Percentiles rank a stretch among this genome's conserved stretches.
These are phyloP conservation scores for Mus musculus DNA, from an alignment of 2,113 vertebrate genomes.

Conservation along the genomic window DNA sequence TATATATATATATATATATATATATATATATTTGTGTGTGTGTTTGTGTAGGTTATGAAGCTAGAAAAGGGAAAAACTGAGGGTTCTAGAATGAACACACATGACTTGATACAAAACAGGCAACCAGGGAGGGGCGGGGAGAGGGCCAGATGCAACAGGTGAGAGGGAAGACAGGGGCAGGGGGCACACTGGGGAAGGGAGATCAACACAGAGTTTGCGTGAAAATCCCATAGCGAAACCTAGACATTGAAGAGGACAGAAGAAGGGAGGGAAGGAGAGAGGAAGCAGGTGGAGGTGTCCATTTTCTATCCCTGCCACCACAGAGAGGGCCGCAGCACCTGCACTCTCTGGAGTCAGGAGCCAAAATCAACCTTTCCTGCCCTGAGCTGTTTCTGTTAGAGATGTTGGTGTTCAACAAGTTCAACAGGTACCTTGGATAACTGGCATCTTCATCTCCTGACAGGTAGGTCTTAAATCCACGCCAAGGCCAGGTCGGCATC, in stretches of 20 bases:
- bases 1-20: background rate
- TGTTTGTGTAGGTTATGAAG: background rate
- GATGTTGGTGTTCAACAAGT: background rate
- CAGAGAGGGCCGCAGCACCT: background rate
- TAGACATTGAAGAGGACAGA: background rate
- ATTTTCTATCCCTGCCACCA: background rate
- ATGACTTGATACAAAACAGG: background rate
- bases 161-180: fast-evolving
- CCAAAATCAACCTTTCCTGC: too few species aligned
- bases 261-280: background rate
- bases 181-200: background rate
- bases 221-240: background rate
- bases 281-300: background rate
- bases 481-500: background rate
- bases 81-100: background rate
- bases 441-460: background rate
- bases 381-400: background rate
- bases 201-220: background rate
- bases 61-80: background rate
- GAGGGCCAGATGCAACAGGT: background rate
- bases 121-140: background rate
- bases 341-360: too few species aligned
- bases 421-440: background rate
- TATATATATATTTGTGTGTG: too few species aligned
- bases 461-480: background rate